A percentile compares a stretch with the other conserved stretches of the same genome.
phyloP scores from a whole-genome alignment of 1,140 invertebrate genomes.

The Asobara japonica region DNA sequence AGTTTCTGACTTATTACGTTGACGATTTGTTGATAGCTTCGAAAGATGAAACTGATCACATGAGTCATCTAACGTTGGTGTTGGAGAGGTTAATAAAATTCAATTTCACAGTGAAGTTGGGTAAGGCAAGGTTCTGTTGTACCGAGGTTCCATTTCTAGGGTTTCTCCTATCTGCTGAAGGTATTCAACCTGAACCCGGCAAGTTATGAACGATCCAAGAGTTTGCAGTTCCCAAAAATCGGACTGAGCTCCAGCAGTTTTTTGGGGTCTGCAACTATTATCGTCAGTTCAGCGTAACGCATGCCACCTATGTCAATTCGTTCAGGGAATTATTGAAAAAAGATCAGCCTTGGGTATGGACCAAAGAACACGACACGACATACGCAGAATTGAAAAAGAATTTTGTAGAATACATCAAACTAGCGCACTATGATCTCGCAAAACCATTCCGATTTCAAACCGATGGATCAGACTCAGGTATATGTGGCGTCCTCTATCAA shows the following conservation, averaged over 20 bases:
- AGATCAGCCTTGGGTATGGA: not conserved
- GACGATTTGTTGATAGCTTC: not conserved
- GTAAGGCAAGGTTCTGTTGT: not conserved
- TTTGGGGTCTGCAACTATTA: slow-evolving; percentile 10
- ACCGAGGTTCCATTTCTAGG: not conserved
- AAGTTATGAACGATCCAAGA: not conserved
- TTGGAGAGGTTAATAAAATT: not conserved
- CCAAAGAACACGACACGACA: not conserved
- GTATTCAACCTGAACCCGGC: not conserved
- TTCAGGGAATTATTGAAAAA: not conserved
- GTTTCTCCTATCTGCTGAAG: not conserved
- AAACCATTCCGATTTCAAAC: not conserved
- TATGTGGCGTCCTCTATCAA: slow-evolving; percentile 1
- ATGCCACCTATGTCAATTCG: not conserved
- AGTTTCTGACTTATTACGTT: slow-evolving; percentile 6
- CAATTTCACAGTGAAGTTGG: not conserved
- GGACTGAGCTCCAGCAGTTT: not conserved
- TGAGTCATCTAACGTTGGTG: too few species aligned
- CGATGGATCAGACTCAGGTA: slow-evolving; percentile 1
- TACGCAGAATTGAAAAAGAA: not conserved
- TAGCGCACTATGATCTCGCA: not conserved
- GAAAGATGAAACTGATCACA: too few species aligned
- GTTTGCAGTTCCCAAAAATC: not conserved
- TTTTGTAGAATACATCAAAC: not conserved
- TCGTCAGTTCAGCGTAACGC: not conserved